phyloP scores from a whole-genome alignment of 2,113 vertebrate species.

The Irena cyanogastra region DNA sequence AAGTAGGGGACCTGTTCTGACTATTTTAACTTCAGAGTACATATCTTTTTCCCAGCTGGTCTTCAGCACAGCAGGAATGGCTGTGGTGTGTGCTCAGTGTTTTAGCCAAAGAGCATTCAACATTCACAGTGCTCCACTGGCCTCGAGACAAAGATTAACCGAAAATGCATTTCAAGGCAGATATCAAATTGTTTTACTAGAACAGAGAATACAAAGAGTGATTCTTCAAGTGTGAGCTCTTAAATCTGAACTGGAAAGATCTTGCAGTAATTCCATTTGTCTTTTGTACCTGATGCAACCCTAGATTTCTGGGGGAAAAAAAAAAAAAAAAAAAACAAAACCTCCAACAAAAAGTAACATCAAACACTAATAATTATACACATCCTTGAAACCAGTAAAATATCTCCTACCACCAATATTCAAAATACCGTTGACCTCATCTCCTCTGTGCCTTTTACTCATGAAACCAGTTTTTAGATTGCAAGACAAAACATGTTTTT shows the following conservation, averaged over 20 bases:
- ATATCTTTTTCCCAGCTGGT: conserved; percentile 38
- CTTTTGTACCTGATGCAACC: background rate
- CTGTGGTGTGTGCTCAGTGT: background rate
- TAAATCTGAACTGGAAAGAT: background rate
- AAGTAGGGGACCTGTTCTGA: conserved; percentile 11
- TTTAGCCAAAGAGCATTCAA: conserved; percentile 9
- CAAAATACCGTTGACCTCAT: background rate
- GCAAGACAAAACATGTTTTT: background rate
- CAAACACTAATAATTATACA: background rate
- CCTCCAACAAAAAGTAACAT: background rate
- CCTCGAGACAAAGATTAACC: background rate
- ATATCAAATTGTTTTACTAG: background rate
- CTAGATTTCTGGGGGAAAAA: too few species aligned
- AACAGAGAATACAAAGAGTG: background rate
- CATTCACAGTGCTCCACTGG: background rate
- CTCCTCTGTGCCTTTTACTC: background rate
- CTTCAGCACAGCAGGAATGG: background rate
- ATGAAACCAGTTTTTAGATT: background rate
- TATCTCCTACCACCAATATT: background rate
- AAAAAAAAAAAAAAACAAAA: background rate
- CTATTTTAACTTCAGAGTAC: conserved; percentile 40
- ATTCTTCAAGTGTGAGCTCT: background rate
- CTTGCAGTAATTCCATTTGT: background rate
- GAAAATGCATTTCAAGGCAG: background rate
- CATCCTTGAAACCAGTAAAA: background rate